A percentile compares a stretch with the other conserved stretches of the same genome.
phyloP scores from a whole-genome alignment of 2,888 invertebrate species.

The Dasypolia templi region DNA sequence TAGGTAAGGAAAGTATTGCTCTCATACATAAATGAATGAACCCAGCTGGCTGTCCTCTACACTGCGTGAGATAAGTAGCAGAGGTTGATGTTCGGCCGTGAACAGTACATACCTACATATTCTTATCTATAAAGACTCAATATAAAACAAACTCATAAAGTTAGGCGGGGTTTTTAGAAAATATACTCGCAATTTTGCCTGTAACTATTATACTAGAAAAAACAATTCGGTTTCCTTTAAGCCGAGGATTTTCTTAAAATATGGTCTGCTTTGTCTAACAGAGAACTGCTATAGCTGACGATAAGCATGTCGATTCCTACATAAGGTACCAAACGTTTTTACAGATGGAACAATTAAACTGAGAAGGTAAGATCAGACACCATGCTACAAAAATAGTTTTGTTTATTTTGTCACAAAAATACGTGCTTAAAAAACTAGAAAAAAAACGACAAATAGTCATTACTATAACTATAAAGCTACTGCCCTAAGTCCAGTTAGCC shows the following conservation, averaged over 20 bases:
- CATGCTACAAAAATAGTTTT: background rate
- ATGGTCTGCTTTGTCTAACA: background rate
- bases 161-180: background rate
- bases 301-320: too few species aligned
- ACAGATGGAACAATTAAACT: background rate
- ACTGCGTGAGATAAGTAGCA: constrained; percentile 1
- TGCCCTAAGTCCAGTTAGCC: too few species aligned
- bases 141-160: constrained; percentile 7
- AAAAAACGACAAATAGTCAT: too few species aligned
- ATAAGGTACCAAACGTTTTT: too few species aligned
- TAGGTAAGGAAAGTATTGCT: background rate
- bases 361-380: background rate
- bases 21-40: background rate
- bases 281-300: too few species aligned
- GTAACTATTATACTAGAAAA: background rate
- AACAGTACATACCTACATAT: background rate
- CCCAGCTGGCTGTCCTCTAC: background rate
- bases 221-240: background rate
- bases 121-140: constrained; percentile 22
- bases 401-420: too few species aligned
- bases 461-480: too few species aligned
- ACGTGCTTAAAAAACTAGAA: too few species aligned
- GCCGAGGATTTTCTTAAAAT: background rate
- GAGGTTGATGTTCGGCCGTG: constrained; percentile 38
- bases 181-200: background rate